Conservation (phyloP, 1,140 invertebrate species). For the Diploscapter pachys region DNA sequence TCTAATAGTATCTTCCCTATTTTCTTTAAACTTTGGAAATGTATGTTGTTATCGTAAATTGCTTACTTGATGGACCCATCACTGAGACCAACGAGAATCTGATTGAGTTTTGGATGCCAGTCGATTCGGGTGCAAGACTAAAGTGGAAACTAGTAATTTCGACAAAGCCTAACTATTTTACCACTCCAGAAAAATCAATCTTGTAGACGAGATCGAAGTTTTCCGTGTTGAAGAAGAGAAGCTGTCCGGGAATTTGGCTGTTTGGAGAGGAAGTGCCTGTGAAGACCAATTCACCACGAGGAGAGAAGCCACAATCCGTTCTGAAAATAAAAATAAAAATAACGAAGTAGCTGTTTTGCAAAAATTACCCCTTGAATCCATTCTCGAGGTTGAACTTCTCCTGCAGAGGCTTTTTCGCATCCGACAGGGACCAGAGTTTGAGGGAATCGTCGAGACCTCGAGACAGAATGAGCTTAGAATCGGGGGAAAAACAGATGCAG, state of each 20-base stretch:
- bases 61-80: slow-evolving; percentile 79
- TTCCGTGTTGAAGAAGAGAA: slow-evolving; percentile 78
- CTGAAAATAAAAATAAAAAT: slow-evolving; percentile 60
- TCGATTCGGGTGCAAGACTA: slow-evolving; percentile 70
- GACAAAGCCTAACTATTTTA: slow-evolving; percentile 44
- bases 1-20: too few relatives aligned
- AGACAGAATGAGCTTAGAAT: slow-evolving; percentile 75
- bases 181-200: slow-evolving; percentile 73
- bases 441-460: slow-evolving; percentile 79
- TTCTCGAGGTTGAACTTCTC: slow-evolving; percentile 73
- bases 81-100: slow-evolving; percentile 86
- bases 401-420: slow-evolving; percentile 76
- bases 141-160: slow-evolving; percentile 62
- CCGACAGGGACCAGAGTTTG: slow-evolving; percentile 88
- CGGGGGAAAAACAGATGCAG: slow-evolving; percentile 80
- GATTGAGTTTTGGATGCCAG: slow-evolving; percentile 96
- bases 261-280: slow-evolving; percentile 74
- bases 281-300: slow-evolving; percentile 81
- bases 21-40: too few relatives aligned
- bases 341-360: not conserved
- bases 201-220: slow-evolving; percentile 71
- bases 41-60: too few relatives aligned
- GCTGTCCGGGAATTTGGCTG: slow-evolving; percentile 65
- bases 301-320: slow-evolving; percentile 89
- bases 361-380: slow-evolving; percentile 70